A percentile compares a stretch with the other conserved stretches of the same genome.
These are phyloP conservation scores for Artibeus jamaicensis DNA, from an alignment of 2,797 vertebrate species.

Conservation along the genomic window DNA sequence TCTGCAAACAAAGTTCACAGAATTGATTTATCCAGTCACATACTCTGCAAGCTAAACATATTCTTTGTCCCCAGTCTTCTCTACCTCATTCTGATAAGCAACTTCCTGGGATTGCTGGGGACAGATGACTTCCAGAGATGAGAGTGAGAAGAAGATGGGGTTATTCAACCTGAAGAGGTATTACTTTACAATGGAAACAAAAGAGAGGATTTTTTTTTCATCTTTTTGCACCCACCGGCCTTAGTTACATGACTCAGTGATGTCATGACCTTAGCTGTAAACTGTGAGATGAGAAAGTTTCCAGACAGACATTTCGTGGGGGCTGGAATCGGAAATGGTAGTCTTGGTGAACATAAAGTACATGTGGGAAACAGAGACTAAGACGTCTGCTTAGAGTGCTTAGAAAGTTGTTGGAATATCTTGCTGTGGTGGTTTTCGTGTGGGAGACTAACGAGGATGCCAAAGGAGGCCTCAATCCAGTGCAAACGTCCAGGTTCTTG, in stretches of 20 bases:
- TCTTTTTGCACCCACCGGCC: neutral
- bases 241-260: neutral
- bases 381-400: neutral
- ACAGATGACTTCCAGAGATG: neutral
- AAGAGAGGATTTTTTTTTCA: neutral
- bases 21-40: conserved; percentile 9
- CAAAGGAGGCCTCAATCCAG: neutral
- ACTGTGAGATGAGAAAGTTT: neutral
- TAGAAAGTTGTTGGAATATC: neutral
- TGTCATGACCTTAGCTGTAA: neutral
- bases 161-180: neutral
- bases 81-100: conserved; percentile 28
- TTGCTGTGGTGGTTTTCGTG: neutral
- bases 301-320: neutral
- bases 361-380: neutral
- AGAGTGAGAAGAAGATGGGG: neutral
- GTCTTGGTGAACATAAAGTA: neutral
- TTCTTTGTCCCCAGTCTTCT: neutral
- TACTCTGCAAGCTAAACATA: neutral
- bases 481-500: neutral
- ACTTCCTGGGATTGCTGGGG: neutral
- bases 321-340: neutral
- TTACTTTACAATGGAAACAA: neutral
- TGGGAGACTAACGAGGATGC: no score
- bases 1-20: neutral